Evolutionary conservation across 2,113 vertebrate species (phyloP).

Genomic region (Chamaetylas fuelleborni): DNA sequence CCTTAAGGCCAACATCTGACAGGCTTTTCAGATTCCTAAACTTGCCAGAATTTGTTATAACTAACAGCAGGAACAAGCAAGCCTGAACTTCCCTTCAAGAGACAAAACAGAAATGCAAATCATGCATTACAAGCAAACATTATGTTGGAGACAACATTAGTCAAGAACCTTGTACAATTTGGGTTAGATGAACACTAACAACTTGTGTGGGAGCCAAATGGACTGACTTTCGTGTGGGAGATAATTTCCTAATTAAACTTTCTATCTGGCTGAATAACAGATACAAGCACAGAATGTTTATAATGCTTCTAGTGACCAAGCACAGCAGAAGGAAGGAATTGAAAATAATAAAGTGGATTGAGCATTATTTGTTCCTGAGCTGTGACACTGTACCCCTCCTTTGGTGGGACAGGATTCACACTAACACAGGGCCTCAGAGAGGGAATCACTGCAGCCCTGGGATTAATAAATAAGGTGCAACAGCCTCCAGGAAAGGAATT

Average conservation of each 20-base stretch:
- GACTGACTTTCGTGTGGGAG: neutral
- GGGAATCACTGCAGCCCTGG: neutral
- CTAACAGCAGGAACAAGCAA: conserved; percentile 23
- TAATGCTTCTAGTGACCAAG: neutral
- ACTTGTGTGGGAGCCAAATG: neutral
- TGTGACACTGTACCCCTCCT: neutral
- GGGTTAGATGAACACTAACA: neutral
- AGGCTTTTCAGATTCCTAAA: conserved; percentile 16
- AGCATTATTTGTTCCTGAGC: neutral
- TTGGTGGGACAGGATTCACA: neutral
- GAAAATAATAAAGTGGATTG: neutral
- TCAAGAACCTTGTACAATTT: neutral
- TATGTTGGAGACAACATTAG: neutral
- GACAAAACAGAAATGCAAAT: neutral
- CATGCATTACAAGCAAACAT: neutral
- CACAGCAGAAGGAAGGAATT: neutral
- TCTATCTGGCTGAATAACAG: neutral
- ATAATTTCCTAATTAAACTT: neutral
- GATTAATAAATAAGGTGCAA: neutral
- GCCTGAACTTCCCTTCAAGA: neutral
- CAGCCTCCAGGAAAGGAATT: neutral
- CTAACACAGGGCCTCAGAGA: neutral
- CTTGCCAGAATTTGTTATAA: conserved; percentile 28
- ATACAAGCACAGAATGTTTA: neutral
- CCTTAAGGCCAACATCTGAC: conserved; percentile 44